Base-by-base conservation (phyloP, 2,797 vertebrate genomes). In the Halcyon leucocephala region DNA sequence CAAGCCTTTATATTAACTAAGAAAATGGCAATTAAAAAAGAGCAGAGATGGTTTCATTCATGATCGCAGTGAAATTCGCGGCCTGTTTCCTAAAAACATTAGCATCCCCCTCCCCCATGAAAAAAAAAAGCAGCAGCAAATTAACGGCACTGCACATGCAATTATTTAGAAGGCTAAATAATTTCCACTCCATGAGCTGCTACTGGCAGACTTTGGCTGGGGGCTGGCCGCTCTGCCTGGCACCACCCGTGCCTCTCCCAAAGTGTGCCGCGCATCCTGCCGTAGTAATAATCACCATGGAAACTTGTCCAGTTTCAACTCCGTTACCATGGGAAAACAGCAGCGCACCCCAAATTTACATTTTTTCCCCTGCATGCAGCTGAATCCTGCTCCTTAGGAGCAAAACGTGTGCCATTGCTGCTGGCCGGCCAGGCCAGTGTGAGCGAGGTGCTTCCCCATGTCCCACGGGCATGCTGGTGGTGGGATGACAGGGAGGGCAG, bases 261-360 rank as follows among this genome's bases (percentile, higher is more conserved):
- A 95, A 96, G 92, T 84, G 94, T 82, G 77, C 60, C 35, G 76
- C 9, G 21, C 94, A 97, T 96, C 94, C 96, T 95, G 91, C 28
- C 0, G 6, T 85, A 95, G 81, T 88, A 95, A 81, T 89, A 67
- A 90, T 98, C 96, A 93, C 97, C 96, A 97, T 97, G 95, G 98
- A 97, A 97, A 97, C 95, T 20, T 49, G 48, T 87, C 96, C 97
- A 33, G 92, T 96, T 96, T 96, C 97, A 97, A 95, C 94, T 92
- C 86, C 0, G 94, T 97, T 97, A 95, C 96, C 95, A 98, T 95
- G 88, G 97, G 97, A 94, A 97, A 97, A 95, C 92, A 96, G 81
- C 3, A 2, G 62, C 4, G 4, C 88, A 64, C 67, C 88, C 90
- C 74, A 89, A 92, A 85, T 94, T 55, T 52, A 58, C 86, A 85